Conservation (phyloP, 2,113 vertebrate genomes). For the Brachirus orientalis region DNA sequence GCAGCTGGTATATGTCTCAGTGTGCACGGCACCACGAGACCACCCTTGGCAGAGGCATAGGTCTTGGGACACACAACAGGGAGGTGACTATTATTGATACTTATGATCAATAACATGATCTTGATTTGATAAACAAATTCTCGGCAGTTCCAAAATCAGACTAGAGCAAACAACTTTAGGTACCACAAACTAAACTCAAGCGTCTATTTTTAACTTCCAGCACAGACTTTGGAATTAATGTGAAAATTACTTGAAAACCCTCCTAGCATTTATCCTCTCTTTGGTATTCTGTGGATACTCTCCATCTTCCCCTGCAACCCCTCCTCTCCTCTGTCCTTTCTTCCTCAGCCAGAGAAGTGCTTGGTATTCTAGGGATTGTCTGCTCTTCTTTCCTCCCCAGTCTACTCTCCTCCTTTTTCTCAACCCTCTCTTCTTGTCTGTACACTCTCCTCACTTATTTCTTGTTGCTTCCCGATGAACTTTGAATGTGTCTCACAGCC, state of each 20-base stretch:
- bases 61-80: not conserved
- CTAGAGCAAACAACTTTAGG: not conserved
- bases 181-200: conserved; percentile 8
- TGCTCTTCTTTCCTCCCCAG: conserved; percentile 63
- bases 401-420: conserved; percentile 34
- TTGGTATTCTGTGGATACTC: conserved; percentile 68
- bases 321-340: conserved; percentile 56
- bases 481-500: conserved; percentile 19
- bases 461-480: conserved; percentile 34
- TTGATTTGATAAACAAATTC: too few species aligned
- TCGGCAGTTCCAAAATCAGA: too few species aligned
- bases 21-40: conserved; percentile 60
- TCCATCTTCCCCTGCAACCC: conserved; percentile 60
- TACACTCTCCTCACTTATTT: conserved; percentile 10
- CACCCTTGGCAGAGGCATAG: conserved; percentile 59
- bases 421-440: conserved; percentile 11
- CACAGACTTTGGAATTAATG: conserved; percentile 45
- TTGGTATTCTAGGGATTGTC: conserved; percentile 77
- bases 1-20: conserved; percentile 52
- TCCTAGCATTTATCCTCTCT: conserved; percentile 56
- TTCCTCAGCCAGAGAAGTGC: conserved; percentile 53
- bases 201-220: conserved; percentile 50
- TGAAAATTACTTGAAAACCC: conserved; percentile 56
- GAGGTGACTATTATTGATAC: too few species aligned
- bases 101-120: too few species aligned